Conservation (phyloP, 2,888 invertebrate genomes). For the Lagria hirta region DNA sequence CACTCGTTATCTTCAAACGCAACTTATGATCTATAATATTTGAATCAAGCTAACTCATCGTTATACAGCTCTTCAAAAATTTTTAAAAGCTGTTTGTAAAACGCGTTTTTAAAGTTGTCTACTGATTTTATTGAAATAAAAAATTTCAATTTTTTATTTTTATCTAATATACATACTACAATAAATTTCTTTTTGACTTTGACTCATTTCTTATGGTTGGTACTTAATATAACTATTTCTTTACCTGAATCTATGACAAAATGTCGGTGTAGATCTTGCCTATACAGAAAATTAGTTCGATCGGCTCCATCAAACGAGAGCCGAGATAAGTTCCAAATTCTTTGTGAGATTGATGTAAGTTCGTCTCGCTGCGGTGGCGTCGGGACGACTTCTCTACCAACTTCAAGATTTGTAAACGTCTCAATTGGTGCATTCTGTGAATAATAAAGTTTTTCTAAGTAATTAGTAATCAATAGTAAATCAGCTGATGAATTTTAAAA, state of each 20-base stretch:
- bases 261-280: conserved; percentile 49
- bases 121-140: no score
- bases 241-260: conserved; percentile 46
- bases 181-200: not conserved
- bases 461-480: conserved; percentile 14
- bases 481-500: conserved; percentile 28
- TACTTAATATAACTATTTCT: conserved; percentile 19
- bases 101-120: no score
- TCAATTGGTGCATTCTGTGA: conserved; percentile 32
- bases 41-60: no score
- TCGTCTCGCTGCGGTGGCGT: conserved; percentile 33
- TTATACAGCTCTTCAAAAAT: no score
- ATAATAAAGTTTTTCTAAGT: conserved; percentile 2
- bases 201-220: not conserved
- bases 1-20: no score
- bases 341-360: conserved; percentile 44
- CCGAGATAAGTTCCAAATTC: conserved; percentile 50
- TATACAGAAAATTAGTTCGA: conserved; percentile 48
- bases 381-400: conserved; percentile 5
- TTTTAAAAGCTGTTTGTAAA: no score
- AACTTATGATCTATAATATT: no score
- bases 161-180: no score
- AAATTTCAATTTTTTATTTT: no score
- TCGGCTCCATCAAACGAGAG: conserved; percentile 49
- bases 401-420: conserved; percentile 30